Base-by-base conservation (phyloP, 1,140 invertebrate genomes). In the Caerostris extrusa region DNA sequence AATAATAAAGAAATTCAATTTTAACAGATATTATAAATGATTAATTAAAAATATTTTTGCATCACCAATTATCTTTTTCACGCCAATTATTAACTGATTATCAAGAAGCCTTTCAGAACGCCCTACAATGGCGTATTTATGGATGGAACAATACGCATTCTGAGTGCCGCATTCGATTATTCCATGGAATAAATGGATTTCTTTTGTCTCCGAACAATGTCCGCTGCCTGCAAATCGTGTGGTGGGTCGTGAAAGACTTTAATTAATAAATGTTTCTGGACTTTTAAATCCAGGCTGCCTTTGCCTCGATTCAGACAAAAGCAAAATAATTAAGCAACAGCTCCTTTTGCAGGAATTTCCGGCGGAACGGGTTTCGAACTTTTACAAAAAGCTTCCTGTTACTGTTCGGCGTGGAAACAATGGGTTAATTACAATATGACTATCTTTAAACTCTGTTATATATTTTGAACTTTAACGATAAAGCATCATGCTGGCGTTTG, bases 171-270 rank as follows among this genome's bases (percentile, higher is more conserved):
- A 57, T 90, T 90, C 64, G 67, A 90, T 90, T 90, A 90, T 90
- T 90, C 50, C 56, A 53, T 19, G 86, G 71, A 88, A 90, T 90
- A 90, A 90, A 90, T 90, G 67, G 88, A 90, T 90, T 77, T 8
- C 88, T 77, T 90, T 90, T 34, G 34, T 90, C 53, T 90, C 71
- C 56, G 8, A 0, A 14, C 88, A 90, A 90, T 90, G 67, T 53
- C 50, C 58, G 67, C 7, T 17, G 17, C 53, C 67, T 34, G 34
- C 34, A 60, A 19, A 19, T 0, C 50, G 0, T 56, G 67, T 19
- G 67, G 61, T 56, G 34, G 34, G 14, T 60, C 19, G 12, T 67
- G 64, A 88, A 88, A 88, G 14, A 77, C 34, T 77, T 71, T 90
- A 90, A 90, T 90, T 90, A 90, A 90, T 90, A 90, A 90, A 71